Evolutionary conservation across 2,888 invertebrate species (phyloP).

Genomic region (Macroteleia sp.): DNA sequence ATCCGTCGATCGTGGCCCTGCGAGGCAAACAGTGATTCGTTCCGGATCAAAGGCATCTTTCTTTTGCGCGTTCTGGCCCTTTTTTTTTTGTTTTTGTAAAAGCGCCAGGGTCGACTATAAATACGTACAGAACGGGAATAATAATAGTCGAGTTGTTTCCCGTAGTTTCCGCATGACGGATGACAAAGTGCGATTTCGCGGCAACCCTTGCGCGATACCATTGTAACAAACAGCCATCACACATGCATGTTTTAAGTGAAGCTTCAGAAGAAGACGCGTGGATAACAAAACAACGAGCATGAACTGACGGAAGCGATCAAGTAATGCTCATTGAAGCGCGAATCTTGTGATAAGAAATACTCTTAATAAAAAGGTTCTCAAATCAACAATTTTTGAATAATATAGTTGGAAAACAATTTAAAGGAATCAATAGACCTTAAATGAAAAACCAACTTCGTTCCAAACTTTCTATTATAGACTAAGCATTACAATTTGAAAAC

Average conservation of each 20-base stretch:
- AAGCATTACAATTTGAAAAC: too few relatives aligned
- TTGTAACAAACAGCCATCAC: conserved; percentile 35
- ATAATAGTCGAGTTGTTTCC: conserved; percentile 32
- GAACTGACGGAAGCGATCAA: conserved; percentile 31
- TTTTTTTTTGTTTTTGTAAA: conserved; percentile 3
- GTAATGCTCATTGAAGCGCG: conserved; percentile 68
- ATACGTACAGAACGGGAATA: conserved; percentile 41
- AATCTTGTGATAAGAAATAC: conserved; percentile 74
- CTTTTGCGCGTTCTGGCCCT: conserved; percentile 9
- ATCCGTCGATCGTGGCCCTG: conserved; percentile 19
- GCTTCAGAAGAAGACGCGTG: conserved; percentile 1
- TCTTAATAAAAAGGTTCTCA: too few relatives aligned
- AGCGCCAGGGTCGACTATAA: conserved; percentile 8
- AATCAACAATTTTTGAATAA: too few relatives aligned
- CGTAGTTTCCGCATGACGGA: conserved; percentile 59
- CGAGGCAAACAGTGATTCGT: conserved; percentile 43
- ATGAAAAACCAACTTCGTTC: too few relatives aligned
- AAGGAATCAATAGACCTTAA: too few relatives aligned
- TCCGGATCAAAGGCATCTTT: conserved; percentile 42
- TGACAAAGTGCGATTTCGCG: conserved; percentile 57
- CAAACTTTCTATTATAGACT: too few relatives aligned
- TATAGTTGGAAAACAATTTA: too few relatives aligned
- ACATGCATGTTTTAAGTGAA: conserved; percentile 1
- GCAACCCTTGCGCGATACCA: conserved; percentile 47
- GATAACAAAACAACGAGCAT: conserved; percentile 5